A percentile compares a stretch with the other conserved stretches of the same genome.
Conservation (phyloP, 2,888 invertebrate genomes). For the Noctua pronuba region DNA sequence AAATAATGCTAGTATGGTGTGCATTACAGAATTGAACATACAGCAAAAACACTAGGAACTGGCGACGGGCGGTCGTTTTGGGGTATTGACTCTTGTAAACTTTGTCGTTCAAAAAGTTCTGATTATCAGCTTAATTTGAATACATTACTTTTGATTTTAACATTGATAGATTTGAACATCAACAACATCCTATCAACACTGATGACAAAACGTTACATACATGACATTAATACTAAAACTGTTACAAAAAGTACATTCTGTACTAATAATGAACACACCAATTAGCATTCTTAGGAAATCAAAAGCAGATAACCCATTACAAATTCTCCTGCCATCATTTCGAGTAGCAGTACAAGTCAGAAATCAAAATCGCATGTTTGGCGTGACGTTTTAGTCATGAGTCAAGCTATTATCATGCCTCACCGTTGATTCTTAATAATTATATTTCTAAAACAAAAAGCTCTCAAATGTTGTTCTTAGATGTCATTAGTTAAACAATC, state of each 20-base stretch:
- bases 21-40: not conserved
- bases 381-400: too few relatives aligned
- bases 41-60: not conserved
- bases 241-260: not conserved
- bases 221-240: too few relatives aligned
- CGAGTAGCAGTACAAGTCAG: not conserved
- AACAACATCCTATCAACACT: too few relatives aligned
- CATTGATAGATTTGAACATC: not conserved
- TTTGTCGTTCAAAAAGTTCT: not conserved
- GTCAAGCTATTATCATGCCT: not conserved
- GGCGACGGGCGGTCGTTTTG: not conserved
- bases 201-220: too few relatives aligned
- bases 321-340: not conserved
- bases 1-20: not conserved
- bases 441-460: not conserved
- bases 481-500: not conserved
- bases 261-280: not conserved
- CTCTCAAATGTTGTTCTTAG: not conserved
- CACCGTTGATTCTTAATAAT: not conserved
- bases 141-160: not conserved
- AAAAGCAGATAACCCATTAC: not conserved
- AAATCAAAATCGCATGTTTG: not conserved
- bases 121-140: not conserved
- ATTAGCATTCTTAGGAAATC: not conserved
- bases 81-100: not conserved